A percentile compares a stretch with the other conserved stretches of the same genome.
These are phyloP conservation scores for Dicyrtomina minuta DNA, from an alignment of 2,888 invertebrate species.

Conservation along the genomic window DNA sequence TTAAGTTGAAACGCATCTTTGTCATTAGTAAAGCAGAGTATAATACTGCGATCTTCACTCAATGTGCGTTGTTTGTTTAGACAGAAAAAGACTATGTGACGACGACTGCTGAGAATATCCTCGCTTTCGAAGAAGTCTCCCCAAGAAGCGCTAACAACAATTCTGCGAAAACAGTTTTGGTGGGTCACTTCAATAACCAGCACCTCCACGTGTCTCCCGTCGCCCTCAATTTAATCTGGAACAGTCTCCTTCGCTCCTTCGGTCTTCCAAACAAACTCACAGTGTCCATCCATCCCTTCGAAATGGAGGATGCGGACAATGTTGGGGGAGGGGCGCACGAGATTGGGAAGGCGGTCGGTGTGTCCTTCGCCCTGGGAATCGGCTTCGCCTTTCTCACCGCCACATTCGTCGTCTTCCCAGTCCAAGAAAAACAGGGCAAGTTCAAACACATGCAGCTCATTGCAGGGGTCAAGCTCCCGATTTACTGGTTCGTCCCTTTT, in stretches of 20 bases:
- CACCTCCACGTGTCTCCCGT: slow-evolving; percentile 73
- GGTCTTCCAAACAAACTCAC: not conserved
- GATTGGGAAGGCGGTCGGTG: not conserved
- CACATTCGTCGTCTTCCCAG: slow-evolving; percentile 59
- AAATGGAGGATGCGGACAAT: not conserved
- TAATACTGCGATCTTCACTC: too few relatives aligned
- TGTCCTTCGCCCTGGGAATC: too few relatives aligned
- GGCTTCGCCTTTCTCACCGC: slow-evolving; percentile 61
- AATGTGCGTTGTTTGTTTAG: too few relatives aligned
- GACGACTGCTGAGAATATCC: too few relatives aligned
- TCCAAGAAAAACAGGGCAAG: slow-evolving; percentile 69
- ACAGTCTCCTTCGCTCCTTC: slow-evolving; percentile 58
- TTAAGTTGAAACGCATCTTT: too few relatives aligned
- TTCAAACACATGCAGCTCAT: slow-evolving; percentile 72
- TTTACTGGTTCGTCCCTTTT: slow-evolving; percentile 70
- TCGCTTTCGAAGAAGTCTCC: too few relatives aligned
- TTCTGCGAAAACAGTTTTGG: too few relatives aligned
- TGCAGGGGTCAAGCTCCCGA: slow-evolving; percentile 67
- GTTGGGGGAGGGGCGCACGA: not conserved
- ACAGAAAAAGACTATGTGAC: too few relatives aligned
- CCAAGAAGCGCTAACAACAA: too few relatives aligned
- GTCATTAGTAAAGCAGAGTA: too few relatives aligned
- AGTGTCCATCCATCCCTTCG: not conserved
- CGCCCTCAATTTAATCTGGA: slow-evolving; percentile 66
- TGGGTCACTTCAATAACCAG: slow-evolving; percentile 73